Percentiles rank a stretch among this genome's conserved stretches.
Evolutionary conservation across 30 jellyfish, hydroid and myxozoan genomes (phyloP).

Genomic region (Pelagia noctiluca): DNA sequence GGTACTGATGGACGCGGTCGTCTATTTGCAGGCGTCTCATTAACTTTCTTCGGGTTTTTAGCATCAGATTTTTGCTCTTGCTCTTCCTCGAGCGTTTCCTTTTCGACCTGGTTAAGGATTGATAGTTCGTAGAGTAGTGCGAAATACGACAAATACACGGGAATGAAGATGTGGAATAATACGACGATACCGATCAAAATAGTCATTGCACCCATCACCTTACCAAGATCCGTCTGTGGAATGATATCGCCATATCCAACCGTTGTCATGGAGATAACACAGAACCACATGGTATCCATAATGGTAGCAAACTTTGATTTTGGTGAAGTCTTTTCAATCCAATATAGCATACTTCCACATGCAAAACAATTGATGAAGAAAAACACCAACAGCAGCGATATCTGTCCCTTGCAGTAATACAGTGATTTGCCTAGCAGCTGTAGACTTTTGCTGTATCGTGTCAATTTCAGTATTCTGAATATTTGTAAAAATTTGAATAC

Average conservation of each 20-base stretch:
- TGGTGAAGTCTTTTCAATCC: slow-evolving; percentile 52
- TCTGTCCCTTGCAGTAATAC: slow-evolving; percentile 70
- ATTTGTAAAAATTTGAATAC: slow-evolving; percentile 44
- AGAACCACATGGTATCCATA: slow-evolving; percentile 78
- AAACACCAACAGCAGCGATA: slow-evolving; percentile 47
- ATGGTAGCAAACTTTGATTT: slow-evolving; percentile 19
- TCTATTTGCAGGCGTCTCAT: slow-evolving; percentile 16
- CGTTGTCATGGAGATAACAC: slow-evolving; percentile 80
- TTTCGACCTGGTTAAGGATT: slow-evolving; percentile 30
- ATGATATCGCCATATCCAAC: slow-evolving; percentile 82
- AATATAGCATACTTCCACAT: slow-evolving; percentile 56
- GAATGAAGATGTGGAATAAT: slow-evolving; percentile 65
- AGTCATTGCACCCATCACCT: slow-evolving; percentile 45
- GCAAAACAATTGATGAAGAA: slow-evolving; percentile 70
- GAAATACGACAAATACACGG: slow-evolving; percentile 75
- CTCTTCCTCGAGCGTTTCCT: slow-evolving; percentile 3
- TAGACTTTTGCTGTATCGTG: slow-evolving; percentile 65
- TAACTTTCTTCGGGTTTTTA: not conserved
- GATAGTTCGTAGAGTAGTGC: slow-evolving; percentile 72
- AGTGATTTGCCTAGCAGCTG: slow-evolving; percentile 61
- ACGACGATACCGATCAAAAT: slow-evolving; percentile 62
- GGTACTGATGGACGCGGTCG: slow-evolving; percentile 32
- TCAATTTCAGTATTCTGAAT: slow-evolving; percentile 57
- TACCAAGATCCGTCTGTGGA: slow-evolving; percentile 72
- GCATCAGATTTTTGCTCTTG: not conserved